Percentiles rank a stretch among this genome's conserved stretches.
These are phyloP conservation scores for Rugalucina vietnamica DNA, from an alignment of 2,888 invertebrate species.

Conservation along the genomic window DNA sequence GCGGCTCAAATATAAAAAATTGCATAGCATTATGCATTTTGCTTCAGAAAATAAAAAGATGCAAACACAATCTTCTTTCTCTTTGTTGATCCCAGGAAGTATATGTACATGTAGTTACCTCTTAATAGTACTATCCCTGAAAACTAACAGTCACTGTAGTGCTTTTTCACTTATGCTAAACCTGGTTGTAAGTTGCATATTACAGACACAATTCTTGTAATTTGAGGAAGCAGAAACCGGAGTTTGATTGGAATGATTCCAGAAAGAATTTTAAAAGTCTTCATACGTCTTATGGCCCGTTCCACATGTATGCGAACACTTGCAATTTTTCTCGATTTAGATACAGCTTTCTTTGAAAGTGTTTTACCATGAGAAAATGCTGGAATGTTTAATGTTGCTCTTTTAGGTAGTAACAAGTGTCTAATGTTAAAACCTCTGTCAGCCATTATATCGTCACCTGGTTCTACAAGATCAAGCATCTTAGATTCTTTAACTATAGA, in stretches of 20 bases:
- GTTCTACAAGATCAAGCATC: conserved; percentile 18
- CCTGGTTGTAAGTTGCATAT: conserved; percentile 25
- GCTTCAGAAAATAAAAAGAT: too few relatives aligned
- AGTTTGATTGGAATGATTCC: conserved; percentile 39
- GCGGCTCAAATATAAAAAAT: too few relatives aligned
- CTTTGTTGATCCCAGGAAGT: too few relatives aligned
- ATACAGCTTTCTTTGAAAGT: conserved; percentile 7
- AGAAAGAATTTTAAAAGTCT: conserved; percentile 21
- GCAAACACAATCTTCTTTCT: too few relatives aligned
- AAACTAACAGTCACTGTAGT: too few relatives aligned
- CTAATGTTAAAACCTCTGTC: conserved; percentile 23
- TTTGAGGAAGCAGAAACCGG: conserved; percentile 16
- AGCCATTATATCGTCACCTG: conserved; percentile 22
- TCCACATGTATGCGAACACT: conserved; percentile 12
- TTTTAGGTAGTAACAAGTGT: conserved; percentile 1
- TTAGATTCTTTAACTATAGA: conserved; percentile 17
- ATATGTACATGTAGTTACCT: neutral
- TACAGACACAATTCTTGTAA: conserved; percentile 30
- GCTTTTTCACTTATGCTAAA: neutral
- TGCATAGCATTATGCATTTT: too few relatives aligned
- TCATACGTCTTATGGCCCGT: conserved; percentile 25
- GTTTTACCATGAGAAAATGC: conserved; percentile 26
- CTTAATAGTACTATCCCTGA: neutral
- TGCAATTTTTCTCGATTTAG: conserved; percentile 7
- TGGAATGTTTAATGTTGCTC: conserved; percentile 27